A percentile compares a stretch with the other conserved stretches of the same genome.
These are phyloP conservation scores for Cochlearius cochlearius DNA, from an alignment of 2,113 vertebrate species.

Conservation along the genomic window DNA sequence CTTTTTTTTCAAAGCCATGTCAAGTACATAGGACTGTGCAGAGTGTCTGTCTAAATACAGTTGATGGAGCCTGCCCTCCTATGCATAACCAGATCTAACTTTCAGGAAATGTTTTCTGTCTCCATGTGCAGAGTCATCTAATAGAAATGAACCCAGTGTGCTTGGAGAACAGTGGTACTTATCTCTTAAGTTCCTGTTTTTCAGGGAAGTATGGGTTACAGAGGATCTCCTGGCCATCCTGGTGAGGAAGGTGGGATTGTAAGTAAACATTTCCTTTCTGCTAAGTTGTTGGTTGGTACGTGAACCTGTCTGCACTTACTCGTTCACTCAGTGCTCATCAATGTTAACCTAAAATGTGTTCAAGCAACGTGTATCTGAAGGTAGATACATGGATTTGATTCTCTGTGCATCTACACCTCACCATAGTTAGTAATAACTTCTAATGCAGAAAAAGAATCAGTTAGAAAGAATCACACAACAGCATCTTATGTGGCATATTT, in stretches of 20 bases:
- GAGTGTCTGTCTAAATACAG: not conserved
- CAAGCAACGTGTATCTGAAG: not conserved
- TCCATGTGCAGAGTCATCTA: not conserved
- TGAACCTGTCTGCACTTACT: not conserved
- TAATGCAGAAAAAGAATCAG: not conserved
- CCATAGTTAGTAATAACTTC: not conserved
- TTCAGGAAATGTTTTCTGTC: not conserved
- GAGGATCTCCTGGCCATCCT: constrained; percentile 78
- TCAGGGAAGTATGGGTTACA: constrained; percentile 76
- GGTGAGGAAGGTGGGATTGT: constrained; percentile 85
- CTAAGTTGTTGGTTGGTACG: not conserved
- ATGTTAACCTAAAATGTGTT: not conserved
- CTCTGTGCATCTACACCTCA: not conserved
- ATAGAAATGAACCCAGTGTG: not conserved
- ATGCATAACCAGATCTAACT: not conserved
- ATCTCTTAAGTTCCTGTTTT: not conserved
- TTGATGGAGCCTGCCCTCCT: not conserved
- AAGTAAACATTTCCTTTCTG: constrained; percentile 58
- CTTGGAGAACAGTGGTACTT: not conserved
- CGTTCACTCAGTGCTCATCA: not conserved
- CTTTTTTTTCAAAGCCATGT: not conserved
- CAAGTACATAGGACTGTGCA: not conserved
- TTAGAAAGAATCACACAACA: not conserved
- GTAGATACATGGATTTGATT: not conserved
- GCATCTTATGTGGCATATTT: not conserved